Conservation (phyloP, 2,113 vertebrate genomes). For the Pteruthius melanotis region DNA sequence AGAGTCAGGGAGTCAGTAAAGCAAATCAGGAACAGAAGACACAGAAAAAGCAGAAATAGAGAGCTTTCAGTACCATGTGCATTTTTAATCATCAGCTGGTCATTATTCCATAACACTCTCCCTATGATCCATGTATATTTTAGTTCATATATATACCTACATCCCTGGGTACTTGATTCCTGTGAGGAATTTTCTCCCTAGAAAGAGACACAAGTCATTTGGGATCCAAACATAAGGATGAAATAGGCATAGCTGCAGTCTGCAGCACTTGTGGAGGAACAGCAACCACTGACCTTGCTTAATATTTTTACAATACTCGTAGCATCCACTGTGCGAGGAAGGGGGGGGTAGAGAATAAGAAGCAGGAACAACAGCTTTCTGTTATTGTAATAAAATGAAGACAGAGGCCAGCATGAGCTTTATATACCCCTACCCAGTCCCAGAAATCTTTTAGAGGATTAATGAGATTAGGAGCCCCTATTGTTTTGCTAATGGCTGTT, state of each 20-base stretch:
- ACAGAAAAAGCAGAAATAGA: background rate
- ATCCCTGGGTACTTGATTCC: background rate
- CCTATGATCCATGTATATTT: rapidly evolving
- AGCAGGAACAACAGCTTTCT: background rate
- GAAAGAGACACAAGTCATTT: background rate
- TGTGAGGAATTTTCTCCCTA: background rate
- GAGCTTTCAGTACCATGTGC: background rate
- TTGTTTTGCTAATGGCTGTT: constrained; percentile 61
- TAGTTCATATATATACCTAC: background rate
- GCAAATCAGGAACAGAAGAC: background rate
- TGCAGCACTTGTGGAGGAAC: background rate
- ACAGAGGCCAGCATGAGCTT: background rate
- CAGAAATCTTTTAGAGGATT: constrained; percentile 64
- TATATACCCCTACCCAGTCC: background rate
- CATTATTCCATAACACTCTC: background rate
- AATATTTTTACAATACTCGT: background rate
- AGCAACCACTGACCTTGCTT: background rate
- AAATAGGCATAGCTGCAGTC: background rate
- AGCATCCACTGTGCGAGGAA: background rate
- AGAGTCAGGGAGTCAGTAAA: background rate
- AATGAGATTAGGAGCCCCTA: constrained; percentile 56
- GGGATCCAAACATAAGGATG: background rate
- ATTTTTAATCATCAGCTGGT: background rate
- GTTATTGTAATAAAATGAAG: constrained; percentile 8
- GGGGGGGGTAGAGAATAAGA: background rate